A percentile compares a stretch with the other conserved stretches of the same genome.
Evolutionary conservation across 2,113 vertebrate species (phyloP).

Genomic region (Trematocara marginatum): DNA sequence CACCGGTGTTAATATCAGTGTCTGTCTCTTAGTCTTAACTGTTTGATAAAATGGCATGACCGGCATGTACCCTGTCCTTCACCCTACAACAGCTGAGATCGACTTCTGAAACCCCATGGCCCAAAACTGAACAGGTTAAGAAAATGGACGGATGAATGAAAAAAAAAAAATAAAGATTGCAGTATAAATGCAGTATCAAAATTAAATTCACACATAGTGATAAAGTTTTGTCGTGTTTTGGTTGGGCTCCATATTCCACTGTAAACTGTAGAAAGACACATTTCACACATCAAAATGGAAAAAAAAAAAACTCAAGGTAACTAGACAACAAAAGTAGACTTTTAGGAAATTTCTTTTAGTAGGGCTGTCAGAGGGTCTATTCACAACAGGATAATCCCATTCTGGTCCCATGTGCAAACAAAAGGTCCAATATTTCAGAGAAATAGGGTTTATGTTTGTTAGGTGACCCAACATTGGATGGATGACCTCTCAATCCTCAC

Average conservation of each 20-base stretch:
- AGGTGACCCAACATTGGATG: constrained; percentile 34
- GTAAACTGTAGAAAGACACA: neutral
- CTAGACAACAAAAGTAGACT: neutral
- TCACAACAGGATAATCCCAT: constrained; percentile 6
- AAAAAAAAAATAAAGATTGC: neutral
- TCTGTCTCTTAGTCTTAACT: neutral
- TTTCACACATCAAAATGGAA: neutral
- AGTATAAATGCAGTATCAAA: neutral
- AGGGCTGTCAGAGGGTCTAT: constrained; percentile 3
- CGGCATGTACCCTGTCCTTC: neutral
- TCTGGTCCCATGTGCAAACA: constrained; percentile 64
- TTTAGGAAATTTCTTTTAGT: neutral
- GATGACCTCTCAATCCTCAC: constrained; percentile 55
- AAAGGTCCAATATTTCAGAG: constrained; percentile 61
- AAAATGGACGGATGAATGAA: neutral
- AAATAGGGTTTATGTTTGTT: constrained; percentile 67
- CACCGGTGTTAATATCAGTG: neutral
- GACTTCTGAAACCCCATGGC: neutral
- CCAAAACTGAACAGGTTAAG: neutral
- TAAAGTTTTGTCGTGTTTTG: neutral
- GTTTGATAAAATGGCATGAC: neutral
- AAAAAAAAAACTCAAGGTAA: neutral
- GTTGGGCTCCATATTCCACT: neutral
- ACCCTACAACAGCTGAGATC: neutral
- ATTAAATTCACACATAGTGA: neutral